These are phyloP conservation scores for Corynorhinus townsendii DNA, from an alignment of 2,113 vertebrate genomes.

Conservation along the genomic window DNA sequence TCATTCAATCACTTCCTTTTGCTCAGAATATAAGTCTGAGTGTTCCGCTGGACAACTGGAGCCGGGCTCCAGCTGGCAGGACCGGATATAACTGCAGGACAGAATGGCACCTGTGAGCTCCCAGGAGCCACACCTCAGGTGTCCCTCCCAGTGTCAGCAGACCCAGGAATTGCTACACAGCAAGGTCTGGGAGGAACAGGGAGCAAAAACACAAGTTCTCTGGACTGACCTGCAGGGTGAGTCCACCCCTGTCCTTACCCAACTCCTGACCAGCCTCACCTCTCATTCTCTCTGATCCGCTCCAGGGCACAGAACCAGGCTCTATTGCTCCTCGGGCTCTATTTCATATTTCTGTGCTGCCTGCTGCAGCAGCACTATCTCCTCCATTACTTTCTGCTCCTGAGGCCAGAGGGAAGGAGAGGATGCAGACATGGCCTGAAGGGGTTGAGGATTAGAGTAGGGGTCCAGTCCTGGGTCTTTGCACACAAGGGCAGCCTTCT, in stretches of 20 bases:
- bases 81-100: slow-evolving; percentile 85
- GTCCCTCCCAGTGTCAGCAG: not conserved
- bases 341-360: slow-evolving; percentile 92
- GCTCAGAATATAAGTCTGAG: slow-evolving; percentile 61
- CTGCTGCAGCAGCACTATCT: slow-evolving; percentile 90
- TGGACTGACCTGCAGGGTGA: not conserved
- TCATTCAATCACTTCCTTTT: not conserved
- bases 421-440: fast-evolving
- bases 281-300: slow-evolving; percentile 87
- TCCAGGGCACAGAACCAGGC: slow-evolving; percentile 89
- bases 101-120: not conserved
- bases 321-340: slow-evolving; percentile 83
- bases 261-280: slow-evolving; percentile 69
- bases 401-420: slow-evolving; percentile 48
- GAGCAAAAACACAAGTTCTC: not conserved
- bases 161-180: not conserved
- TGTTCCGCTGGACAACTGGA: slow-evolving; percentile 83
- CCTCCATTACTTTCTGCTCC: slow-evolving; percentile 91
- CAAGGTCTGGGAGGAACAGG: not conserved
- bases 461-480: not conserved
- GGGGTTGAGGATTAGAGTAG: fast-evolving
- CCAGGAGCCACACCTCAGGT: not conserved
- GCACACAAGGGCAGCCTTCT: too few relatives aligned
- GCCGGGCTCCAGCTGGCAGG: slow-evolving; percentile 78
- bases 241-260: not conserved